phyloP scores from a whole-genome alignment of 2,797 vertebrate species.

The Coilia nasus region DNA sequence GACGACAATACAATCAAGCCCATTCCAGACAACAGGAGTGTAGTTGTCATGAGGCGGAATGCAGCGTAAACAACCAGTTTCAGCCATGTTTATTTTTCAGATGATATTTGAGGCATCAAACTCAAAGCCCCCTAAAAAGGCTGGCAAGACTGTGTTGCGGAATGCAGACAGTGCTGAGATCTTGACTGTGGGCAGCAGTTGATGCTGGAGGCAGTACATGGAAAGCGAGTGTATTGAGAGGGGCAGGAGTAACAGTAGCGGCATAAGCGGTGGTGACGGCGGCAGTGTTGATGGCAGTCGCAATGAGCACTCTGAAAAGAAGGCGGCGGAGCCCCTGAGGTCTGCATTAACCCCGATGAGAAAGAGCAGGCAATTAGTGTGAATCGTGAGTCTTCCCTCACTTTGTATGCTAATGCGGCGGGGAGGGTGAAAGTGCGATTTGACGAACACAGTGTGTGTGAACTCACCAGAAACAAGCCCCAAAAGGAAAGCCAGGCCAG shows the following conservation, averaged over 20 bases:
- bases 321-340: constrained; percentile 72
- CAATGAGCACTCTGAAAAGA: constrained; percentile 70
- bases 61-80: background rate
- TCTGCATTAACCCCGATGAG: constrained; percentile 78
- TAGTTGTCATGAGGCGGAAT: background rate
- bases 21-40: background rate
- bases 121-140: background rate
- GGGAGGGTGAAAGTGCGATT: constrained; percentile 76
- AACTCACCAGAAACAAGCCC: constrained; percentile 65
- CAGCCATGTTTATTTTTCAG: background rate
- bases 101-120: background rate
- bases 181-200: background rate
- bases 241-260: constrained; percentile 64
- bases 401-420: constrained; percentile 83
- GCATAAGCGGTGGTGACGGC: constrained; percentile 72
- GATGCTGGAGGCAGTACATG: background rate
- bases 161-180: background rate
- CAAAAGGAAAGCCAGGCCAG: constrained; percentile 60
- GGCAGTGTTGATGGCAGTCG: constrained; percentile 68
- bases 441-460: constrained; percentile 75
- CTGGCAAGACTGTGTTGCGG: background rate
- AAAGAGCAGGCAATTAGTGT: constrained; percentile 80
- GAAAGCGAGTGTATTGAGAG: constrained; percentile 37
- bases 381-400: constrained; percentile 80
- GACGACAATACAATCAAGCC: constrained; percentile 52